These are phyloP conservation scores for Gnathochromis pfefferi DNA, from an alignment of 2,113 vertebrate species.

Conservation along the genomic window DNA sequence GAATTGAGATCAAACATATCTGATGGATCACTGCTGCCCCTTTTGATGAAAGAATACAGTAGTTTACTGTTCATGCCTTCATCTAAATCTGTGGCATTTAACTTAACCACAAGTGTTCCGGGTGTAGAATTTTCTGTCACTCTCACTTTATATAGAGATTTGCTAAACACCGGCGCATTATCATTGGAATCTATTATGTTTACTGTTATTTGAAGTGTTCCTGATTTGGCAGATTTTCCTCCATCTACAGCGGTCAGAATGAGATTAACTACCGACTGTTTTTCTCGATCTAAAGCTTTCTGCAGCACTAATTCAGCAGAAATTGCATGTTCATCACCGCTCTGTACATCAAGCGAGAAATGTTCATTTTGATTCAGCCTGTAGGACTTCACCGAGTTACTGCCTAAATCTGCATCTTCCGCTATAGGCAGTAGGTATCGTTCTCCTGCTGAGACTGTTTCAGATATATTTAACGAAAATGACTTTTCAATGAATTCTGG, in stretches of 20 bases:
- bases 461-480: slow-evolving; percentile 1
- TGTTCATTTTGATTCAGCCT: slow-evolving; percentile 58
- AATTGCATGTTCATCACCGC: slow-evolving; percentile 43
- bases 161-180: background rate
- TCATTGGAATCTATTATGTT: slow-evolving; percentile 40
- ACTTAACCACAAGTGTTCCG: background rate
- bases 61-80: slow-evolving; percentile 56
- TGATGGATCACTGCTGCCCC: slow-evolving; percentile 55
- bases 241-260: slow-evolving; percentile 59
- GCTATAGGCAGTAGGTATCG: slow-evolving; percentile 22
- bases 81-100: slow-evolving; percentile 66
- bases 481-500: slow-evolving; percentile 39
- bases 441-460: background rate
- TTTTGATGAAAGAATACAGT: slow-evolving; percentile 61
- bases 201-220: slow-evolving; percentile 14
- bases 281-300: slow-evolving; percentile 58
- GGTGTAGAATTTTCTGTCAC: background rate
- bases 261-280: slow-evolving; percentile 35
- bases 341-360: slow-evolving; percentile 61
- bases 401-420: slow-evolving; percentile 53
- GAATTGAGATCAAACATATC: slow-evolving; percentile 67
- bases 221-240: slow-evolving; percentile 47
- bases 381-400: slow-evolving; percentile 59
- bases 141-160: background rate
- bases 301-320: slow-evolving; percentile 53